These are phyloP conservation scores for Linnaemya tessellans DNA, from an alignment of 2,888 invertebrate genomes.

Conservation along the genomic window DNA sequence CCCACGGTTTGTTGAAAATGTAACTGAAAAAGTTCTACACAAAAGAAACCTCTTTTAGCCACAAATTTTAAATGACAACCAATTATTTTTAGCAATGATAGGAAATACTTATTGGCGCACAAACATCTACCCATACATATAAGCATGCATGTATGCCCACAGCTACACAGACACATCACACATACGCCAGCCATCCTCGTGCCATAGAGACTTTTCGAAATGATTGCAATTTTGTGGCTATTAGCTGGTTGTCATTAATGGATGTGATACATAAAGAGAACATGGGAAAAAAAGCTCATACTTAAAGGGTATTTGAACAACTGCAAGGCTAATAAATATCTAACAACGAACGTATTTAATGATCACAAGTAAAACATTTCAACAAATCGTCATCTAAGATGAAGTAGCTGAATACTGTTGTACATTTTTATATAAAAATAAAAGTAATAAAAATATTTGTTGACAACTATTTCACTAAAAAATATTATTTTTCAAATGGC, in stretches of 20 bases:
- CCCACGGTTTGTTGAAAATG: constrained; percentile 49
- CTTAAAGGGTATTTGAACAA: constrained; percentile 9
- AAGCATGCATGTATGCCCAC: not conserved
- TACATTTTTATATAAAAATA: not conserved
- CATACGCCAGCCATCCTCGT: not conserved
- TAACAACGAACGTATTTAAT: not conserved
- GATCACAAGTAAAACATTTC: constrained; percentile 33
- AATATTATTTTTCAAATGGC: constrained; percentile 11
- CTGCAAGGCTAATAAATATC: not conserved
- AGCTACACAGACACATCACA: not conserved
- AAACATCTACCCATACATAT: not conserved
- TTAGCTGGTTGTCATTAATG: constrained; percentile 69
- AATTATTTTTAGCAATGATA: constrained; percentile 72
- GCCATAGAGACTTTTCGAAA: constrained; percentile 55
- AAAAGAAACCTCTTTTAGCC: constrained; percentile 59
- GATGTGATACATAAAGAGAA: constrained; percentile 19
- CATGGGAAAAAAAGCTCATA: not conserved
- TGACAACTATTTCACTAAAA: constrained; percentile 4
- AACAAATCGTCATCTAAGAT: not conserved
- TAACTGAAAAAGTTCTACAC: constrained; percentile 51
- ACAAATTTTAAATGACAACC: constrained; percentile 74
- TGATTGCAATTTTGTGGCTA: constrained; percentile 67
- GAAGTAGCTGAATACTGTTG: not conserved
- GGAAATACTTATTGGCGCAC: constrained; percentile 37
- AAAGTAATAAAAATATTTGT: not conserved